Conservation (phyloP, 2,888 invertebrate species). For the Coleophora flavipennella region DNA sequence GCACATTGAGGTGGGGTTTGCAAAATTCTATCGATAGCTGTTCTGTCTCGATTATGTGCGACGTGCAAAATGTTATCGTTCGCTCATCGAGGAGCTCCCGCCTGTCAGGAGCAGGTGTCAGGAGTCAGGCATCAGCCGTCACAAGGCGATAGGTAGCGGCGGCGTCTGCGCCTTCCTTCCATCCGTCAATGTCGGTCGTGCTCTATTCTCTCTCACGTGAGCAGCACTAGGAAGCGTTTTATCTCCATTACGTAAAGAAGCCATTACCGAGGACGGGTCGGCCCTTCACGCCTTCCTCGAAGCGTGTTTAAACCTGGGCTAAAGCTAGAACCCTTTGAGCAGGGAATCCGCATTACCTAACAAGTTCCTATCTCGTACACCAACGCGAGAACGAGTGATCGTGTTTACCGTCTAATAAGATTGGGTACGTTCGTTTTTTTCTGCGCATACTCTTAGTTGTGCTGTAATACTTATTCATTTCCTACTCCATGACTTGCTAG, state of each 20-base stretch:
- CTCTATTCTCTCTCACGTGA: slow-evolving; percentile 44
- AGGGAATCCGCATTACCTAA: slow-evolving; percentile 59
- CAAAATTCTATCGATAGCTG: slow-evolving; percentile 7
- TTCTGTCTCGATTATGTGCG: slow-evolving; percentile 12
- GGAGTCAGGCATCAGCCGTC: too few relatives aligned
- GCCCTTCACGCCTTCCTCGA: slow-evolving; percentile 33
- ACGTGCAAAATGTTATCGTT: slow-evolving; percentile 11
- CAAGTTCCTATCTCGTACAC: too few relatives aligned
- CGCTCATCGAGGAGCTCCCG: not conserved
- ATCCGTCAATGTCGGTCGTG: slow-evolving; percentile 48
- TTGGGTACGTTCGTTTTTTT: too few relatives aligned
- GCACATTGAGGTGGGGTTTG: slow-evolving; percentile 3
- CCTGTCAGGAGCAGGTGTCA: not conserved
- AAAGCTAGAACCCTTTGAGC: slow-evolving; percentile 38
- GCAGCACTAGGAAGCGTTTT: slow-evolving; percentile 49
- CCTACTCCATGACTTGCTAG: too few relatives aligned
- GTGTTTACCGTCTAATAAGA: too few relatives aligned
- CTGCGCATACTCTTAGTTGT: too few relatives aligned
- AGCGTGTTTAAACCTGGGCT: slow-evolving; percentile 18
- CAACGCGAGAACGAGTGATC: too few relatives aligned
- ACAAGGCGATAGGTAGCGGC: too few relatives aligned
- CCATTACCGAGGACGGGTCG: slow-evolving; percentile 35
- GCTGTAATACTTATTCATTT: too few relatives aligned
- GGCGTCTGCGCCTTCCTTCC: slow-evolving; percentile 28
- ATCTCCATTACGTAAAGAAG: slow-evolving; percentile 48